Evolutionary conservation across 2,888 invertebrate species (phyloP).

Genomic region (Sabatieria punctata): DNA sequence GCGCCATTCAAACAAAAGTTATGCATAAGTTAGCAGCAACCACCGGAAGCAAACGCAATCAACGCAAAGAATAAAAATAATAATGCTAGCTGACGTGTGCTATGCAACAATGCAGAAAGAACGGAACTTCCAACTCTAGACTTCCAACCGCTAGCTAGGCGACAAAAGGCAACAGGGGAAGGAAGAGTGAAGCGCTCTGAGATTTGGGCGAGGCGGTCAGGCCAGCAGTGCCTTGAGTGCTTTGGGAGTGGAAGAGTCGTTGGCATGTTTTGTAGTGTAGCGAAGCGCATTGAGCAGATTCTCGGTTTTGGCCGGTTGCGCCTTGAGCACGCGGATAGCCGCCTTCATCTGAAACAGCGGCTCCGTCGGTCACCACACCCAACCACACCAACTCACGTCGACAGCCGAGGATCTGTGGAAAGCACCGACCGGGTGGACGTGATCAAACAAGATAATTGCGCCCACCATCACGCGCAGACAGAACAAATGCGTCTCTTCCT

Average conservation of each 20-base stretch:
- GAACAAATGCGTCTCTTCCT: slow-evolving; percentile 67
- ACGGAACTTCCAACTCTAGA: too few relatives aligned
- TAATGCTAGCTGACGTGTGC: too few relatives aligned
- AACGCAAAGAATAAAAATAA: too few relatives aligned
- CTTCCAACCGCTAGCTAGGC: too few relatives aligned
- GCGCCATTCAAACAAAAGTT: too few relatives aligned
- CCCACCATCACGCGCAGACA: slow-evolving; percentile 86
- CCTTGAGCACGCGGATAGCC: slow-evolving; percentile 69
- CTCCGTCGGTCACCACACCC: slow-evolving; percentile 2
- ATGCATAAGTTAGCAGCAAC: too few relatives aligned
- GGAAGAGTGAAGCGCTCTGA: too few relatives aligned
- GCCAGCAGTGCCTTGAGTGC: slow-evolving; percentile 63
- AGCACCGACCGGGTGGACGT: slow-evolving; percentile 79
- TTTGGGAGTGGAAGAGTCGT: slow-evolving; percentile 77
- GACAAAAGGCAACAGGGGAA: too few relatives aligned
- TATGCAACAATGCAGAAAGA: too few relatives aligned
- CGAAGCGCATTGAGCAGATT: slow-evolving; percentile 70
- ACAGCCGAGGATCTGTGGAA: slow-evolving; percentile 74
- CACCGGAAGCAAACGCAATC: too few relatives aligned
- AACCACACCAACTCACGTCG: slow-evolving; percentile 46
- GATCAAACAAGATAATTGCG: slow-evolving; percentile 77
- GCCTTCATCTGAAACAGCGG: slow-evolving; percentile 50
- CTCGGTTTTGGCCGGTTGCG: slow-evolving; percentile 69
- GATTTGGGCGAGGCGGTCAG: too few relatives aligned
- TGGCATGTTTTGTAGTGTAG: slow-evolving; percentile 78